These are phyloP conservation scores for Percopsis transmontana DNA, from an alignment of 2,113 vertebrate species.

Conservation along the genomic window DNA sequence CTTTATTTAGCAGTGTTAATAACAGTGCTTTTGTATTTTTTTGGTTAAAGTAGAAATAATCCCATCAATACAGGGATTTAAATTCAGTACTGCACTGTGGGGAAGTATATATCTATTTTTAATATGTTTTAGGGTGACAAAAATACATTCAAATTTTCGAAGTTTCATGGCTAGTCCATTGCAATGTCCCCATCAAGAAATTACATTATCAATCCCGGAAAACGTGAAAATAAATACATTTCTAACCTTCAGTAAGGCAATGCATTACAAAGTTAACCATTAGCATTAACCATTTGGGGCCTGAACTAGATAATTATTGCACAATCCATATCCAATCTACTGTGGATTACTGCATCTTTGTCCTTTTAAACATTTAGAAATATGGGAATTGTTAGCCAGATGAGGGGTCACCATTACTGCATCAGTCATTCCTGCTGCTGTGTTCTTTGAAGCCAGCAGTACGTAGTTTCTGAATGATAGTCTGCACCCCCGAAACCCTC, in stretches of 20 bases:
- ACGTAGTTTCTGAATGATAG: conserved; percentile 48
- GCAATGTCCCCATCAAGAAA: not conserved
- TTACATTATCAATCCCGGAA: no score
- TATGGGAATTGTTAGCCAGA: not conserved
- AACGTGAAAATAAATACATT: no score
- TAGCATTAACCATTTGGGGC: not conserved
- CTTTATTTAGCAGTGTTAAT: no score
- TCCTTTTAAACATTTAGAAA: not conserved
- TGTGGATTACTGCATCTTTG: not conserved
- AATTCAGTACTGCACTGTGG: not conserved
- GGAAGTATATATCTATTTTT: not conserved
- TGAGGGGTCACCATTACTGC: conserved; percentile 13
- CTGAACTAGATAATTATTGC: not conserved
- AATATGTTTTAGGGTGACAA: not conserved
- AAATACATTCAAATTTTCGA: not conserved
- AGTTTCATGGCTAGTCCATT: not conserved
- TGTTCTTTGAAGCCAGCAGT: conserved; percentile 20
- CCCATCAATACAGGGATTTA: not conserved
- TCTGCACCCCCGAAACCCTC: conserved; percentile 16
- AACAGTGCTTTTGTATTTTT: not conserved
- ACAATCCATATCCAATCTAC: not conserved
- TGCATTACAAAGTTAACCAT: no score
- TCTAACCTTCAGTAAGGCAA: not conserved
- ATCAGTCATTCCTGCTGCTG: conserved; percentile 6
- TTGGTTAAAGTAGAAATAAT: not conserved